Conservation (phyloP, 1,140 invertebrate species). For the Drosophila bifasciata region DNA sequence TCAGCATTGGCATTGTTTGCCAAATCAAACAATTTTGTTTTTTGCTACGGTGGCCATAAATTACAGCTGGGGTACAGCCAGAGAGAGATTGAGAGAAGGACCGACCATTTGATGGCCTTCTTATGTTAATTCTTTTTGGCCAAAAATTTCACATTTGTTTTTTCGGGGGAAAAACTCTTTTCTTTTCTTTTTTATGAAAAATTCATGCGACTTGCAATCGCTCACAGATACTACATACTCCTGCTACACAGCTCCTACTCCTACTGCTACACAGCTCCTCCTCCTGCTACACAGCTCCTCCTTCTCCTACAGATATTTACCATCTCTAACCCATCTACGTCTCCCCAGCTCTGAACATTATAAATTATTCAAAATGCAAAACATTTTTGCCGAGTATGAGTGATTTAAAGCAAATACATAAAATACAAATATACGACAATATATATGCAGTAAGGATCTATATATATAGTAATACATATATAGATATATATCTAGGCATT, state of each 20-base stretch:
- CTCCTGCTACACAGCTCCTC: too few relatives aligned
- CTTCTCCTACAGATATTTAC: background rate
- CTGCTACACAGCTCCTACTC: too few relatives aligned
- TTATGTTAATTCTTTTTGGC: constrained; percentile 57
- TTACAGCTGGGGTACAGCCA: constrained; percentile 4
- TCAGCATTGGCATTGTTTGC: constrained; percentile 4
- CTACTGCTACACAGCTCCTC: too few relatives aligned
- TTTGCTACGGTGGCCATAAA: constrained; percentile 36
- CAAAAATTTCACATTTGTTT: constrained; percentile 10
- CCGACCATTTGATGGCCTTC: constrained; percentile 52
- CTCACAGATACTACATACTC: too few relatives aligned
- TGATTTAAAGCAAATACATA: constrained; percentile 57
- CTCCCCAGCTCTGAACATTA: too few relatives aligned
- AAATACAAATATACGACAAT: constrained; percentile 11
- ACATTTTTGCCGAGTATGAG: constrained; percentile 51
- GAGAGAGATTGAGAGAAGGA: constrained; percentile 7
- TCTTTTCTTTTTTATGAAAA: constrained; percentile 33
- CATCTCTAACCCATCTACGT: too few relatives aligned
- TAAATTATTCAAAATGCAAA: constrained; percentile 66
- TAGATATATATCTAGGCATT: constrained; percentile 8
- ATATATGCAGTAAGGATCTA: constrained; percentile 1
- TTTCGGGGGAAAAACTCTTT: constrained; percentile 1
- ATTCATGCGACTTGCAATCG: constrained; percentile 47
- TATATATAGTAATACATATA: background rate
- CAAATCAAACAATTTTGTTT: constrained; percentile 58